Base-by-base conservation (phyloP, 1,140 invertebrate genomes). In the Hesperophylax magnus region DNA sequence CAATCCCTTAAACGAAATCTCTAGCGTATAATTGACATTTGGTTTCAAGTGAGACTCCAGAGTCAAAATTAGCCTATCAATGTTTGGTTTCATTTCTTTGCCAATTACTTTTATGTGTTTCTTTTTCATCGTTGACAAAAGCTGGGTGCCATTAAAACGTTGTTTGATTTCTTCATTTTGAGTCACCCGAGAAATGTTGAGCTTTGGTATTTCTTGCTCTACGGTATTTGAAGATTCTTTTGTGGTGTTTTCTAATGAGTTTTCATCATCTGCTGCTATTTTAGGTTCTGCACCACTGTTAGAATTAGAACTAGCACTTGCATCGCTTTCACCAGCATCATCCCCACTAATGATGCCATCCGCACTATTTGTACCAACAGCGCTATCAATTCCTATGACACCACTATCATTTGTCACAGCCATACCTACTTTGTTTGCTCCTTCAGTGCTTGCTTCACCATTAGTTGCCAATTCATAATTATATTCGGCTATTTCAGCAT, bases 1-100 rank as follows among this genome's bases (percentile, higher is more conserved):
- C 1, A 85, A 79, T 76, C 93, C 92, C 3, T 84, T 86, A 82
- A 92, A 94, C 0, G 85, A 81, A 47, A 94, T 86, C 22, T 90
- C 85, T 4, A 93, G 86, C 2, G 85, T 89, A 27, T 93, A 90
- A 47, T 87, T 83, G 0, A 85, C 82, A 53, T 87, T 85, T 1
- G 84, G 82, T 11, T 78, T 79, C 3, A 93, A 82, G 1, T 84
- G 20, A 2, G 85, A 53, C 0, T 80, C 81, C 11, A 91, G 79
- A 2, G 79, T 86, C 0, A 91, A 84, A 5, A 81, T 85, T 52
- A 82, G 11, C 20, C 34, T 74, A 53, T 84, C 82, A 9, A 78
- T 79, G 9, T 72, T 56, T 4, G 80, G 78, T 31, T 81, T 81
- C 65, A 79, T 7, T 58, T 84, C 82, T 47, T 61, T 77, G n/a